Evolutionary conservation across 2,113 vertebrate species (phyloP), one percentile per base, ranked within the genome.

Genomic region (Mus spicilegus): DNA sequence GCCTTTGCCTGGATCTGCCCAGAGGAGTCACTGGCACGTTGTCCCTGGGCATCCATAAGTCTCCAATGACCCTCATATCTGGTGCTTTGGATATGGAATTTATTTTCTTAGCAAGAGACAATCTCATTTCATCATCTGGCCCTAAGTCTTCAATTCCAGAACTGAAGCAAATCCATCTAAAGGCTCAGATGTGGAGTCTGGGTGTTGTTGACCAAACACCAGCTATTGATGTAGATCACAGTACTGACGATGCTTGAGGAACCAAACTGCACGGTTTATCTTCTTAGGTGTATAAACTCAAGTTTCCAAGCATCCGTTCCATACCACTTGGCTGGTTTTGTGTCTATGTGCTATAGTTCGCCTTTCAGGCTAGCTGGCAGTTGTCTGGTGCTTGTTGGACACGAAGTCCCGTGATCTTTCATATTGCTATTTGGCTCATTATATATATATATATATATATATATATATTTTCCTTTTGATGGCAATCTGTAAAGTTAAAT

Each of bases 281-380:
- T 92, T 86, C 61, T 54, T 69, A 87, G 61, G 51, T 72, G 39
- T 86, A 94, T 95, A 78, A 93, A 91, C 82, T 90, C 70, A 39
- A 17, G 7, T 72, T 84, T 86, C 91, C 56, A 49, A 58, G 36
- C 91, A 94, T 58, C 30, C 86, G 73, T 89, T 87, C 87, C 51
- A 65, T 28, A 7, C 89, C 26, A 1, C 94, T 73, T 78, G 61
- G 39, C 67, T 90, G 89, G 63, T 30, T 90, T 81, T 36, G 33
- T 67, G 33, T 63, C 95, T 89, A 63, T 88, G 49, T 70, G 0
- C 93, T 49, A 51, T 72, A 73, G 67, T 73, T 86, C 72, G 39
- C 78, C 46, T 65, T 89, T 89, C 22, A 46, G 73, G 63, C 82
- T 80, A 76, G 49, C 67, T 84, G 87, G 42, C 88, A 51, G 70